Base-by-base conservation (phyloP, 2,888 invertebrate species). In the Macropis europaea region DNA sequence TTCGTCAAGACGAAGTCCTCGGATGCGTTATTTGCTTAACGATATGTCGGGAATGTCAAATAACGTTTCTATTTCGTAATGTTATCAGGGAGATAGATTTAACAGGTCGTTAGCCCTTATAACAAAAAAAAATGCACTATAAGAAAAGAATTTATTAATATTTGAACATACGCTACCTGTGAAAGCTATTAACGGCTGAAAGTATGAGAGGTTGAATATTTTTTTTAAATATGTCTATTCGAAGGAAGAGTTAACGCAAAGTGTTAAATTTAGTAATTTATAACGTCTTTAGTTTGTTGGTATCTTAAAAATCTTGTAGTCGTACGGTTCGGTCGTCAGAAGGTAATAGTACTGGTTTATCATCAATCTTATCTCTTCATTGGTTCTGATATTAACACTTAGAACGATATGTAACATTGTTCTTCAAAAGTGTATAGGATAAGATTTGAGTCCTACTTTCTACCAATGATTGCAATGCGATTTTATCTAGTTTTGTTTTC, bases 301-400 rank as follows among this genome's bases (percentile, higher is more conserved):
- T n/a, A n/a, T n/a, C n/a, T n/a, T n/a, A n/a, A n/a, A n/a, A n/a
- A n/a, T n/a, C n/a, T n/a, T n/a, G n/a, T n/a, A n/a, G n/a, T n/a
- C n/a, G n/a, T n/a, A n/a, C n/a, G n/a, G n/a, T n/a, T n/a, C n/a
- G n/a, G n/a, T n/a, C n/a, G n/a, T n/a, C n/a, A n/a, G 28, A 36
- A 40, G 53, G 32, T 48, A 61, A 77, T 69, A 50, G 54, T 34
- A 40, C 52, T 54, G 48, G 47, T 73, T 73, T 78, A 81, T 81
- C 80, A 68, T 64, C 15, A 69, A 76, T 78, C 80, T 80, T 80
- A 80, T 80, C 80, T 61, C 38, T 69, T 75, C 63, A 70, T 45
- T 54, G 40, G 52, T 69, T 70, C 64, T 52, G 76, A 76, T 81
- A 73, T 66, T 63, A 66, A 69, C 63, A 71, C 69, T 60, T 67